phyloP scores from a whole-genome alignment of 2,888 invertebrate genomes.

The Eucriotettix oculatus region DNA sequence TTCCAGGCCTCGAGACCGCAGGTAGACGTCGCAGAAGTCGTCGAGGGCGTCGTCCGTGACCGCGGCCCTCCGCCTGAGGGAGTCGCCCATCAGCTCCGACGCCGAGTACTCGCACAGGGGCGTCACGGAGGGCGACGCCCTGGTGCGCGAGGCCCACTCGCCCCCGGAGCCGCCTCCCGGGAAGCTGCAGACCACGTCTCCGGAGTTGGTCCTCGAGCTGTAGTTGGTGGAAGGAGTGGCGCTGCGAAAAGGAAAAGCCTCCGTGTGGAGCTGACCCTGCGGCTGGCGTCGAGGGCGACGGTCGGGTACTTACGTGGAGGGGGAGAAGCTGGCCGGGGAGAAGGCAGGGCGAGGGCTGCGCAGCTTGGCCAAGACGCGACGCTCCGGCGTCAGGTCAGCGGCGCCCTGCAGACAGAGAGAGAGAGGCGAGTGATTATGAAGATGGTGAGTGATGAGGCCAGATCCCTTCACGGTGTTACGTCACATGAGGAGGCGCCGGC shows the following conservation, averaged over 20 bases:
- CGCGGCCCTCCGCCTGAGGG: no score
- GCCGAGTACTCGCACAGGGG: no score
- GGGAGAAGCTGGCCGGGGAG: conserved; percentile 19
- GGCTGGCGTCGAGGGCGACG: not conserved
- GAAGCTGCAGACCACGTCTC: conserved; percentile 27
- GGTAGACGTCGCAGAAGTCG: no score
- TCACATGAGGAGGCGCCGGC: not conserved
- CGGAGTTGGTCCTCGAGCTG: conserved; percentile 18
- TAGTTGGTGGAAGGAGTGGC: not conserved
- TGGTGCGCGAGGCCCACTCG: no score
- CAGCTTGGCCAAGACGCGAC: not conserved
- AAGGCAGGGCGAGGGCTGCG: conserved; percentile 13
- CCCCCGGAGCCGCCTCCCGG: not conserved
- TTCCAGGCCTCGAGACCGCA: no score
- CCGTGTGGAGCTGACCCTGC: not conserved
- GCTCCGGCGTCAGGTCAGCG: not conserved
- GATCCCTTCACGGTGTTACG: not conserved
- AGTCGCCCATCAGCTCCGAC: no score
- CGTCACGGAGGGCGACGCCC: no score
- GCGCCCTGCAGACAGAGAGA: not conserved
- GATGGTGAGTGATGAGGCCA: no score
- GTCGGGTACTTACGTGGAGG: conserved; percentile 19
- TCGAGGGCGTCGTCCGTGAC: no score
- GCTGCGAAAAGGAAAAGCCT: not conserved
- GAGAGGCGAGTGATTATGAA: not conserved